phyloP scores from a whole-genome alignment of 1,140 invertebrate species.

The Euwallacea similis region DNA sequence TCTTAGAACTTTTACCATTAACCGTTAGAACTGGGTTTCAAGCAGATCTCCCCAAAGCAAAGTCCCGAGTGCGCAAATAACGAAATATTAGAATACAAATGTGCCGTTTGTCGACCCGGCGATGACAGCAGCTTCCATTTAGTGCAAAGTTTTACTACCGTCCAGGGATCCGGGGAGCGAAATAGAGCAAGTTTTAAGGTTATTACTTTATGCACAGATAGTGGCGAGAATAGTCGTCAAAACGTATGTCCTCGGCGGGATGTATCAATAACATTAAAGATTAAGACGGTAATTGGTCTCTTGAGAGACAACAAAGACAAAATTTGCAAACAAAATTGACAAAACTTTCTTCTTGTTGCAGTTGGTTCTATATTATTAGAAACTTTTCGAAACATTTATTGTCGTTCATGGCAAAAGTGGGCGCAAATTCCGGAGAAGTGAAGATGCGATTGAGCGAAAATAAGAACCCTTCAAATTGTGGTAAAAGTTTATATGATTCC shows the following conservation, averaged over 20 bases:
- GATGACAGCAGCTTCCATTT: constrained; percentile 29
- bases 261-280: constrained; percentile 19
- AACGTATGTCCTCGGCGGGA: constrained; percentile 21
- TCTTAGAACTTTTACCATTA: no score
- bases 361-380: no score
- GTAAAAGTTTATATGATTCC: constrained; percentile 6
- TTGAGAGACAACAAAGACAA: neutral
- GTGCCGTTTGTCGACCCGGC: constrained; percentile 20
- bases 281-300: constrained; percentile 4
- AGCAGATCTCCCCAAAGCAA: constrained; percentile 3
- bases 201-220: constrained; percentile 35
- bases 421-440: no score
- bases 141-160: constrained; percentile 27
- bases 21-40: no score
- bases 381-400: no score
- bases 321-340: no score
- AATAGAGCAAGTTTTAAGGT: constrained; percentile 25
- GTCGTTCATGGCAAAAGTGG: no score
- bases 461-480: no score
- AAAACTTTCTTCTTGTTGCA: no score
- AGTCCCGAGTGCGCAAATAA: constrained; percentile 31
- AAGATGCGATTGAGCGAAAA: no score
- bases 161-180: constrained; percentile 9
- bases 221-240: constrained; percentile 24
- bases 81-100: constrained; percentile 36